These are phyloP conservation scores for Bryconaethiops microstoma DNA, from an alignment of 2,797 vertebrate species.

Conservation along the genomic window DNA sequence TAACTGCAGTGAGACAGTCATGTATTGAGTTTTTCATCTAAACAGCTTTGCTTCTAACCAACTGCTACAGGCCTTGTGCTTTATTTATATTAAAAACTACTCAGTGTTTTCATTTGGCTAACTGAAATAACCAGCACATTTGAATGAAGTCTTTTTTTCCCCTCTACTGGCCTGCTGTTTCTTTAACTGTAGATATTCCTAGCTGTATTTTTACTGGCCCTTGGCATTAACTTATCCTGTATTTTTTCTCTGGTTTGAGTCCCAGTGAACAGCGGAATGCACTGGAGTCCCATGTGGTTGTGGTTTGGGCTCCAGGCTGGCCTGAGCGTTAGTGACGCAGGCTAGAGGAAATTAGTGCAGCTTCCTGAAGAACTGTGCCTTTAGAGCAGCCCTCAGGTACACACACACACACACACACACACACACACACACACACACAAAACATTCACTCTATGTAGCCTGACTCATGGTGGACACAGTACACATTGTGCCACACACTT, in stretches of 20 bases:
- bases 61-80: background rate
- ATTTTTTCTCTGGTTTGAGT: conserved; percentile 24
- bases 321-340: conserved; percentile 75
- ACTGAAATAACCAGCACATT: background rate
- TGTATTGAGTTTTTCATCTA: background rate
- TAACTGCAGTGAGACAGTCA: background rate
- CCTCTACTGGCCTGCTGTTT: background rate
- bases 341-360: conserved; percentile 76
- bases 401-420: conserved; percentile 1
- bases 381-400: conserved; percentile 75
- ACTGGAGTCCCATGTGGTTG: conserved; percentile 76
- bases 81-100: background rate
- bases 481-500: background rate
- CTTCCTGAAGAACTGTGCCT: conserved; percentile 78
- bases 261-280: conserved; percentile 36
- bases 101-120: background rate
- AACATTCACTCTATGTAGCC: background rate
- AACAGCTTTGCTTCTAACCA: background rate
- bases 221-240: background rate
- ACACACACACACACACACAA: too few species aligned
- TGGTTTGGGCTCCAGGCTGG: conserved; percentile 76
- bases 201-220: conserved; percentile 4
- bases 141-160: background rate
- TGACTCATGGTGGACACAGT: background rate
- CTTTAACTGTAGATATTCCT: background rate